Evolutionary conservation across 2,113 vertebrate species (phyloP), one percentile per base, ranked within the genome.

Genomic region (Brachyistius frenatus): DNA sequence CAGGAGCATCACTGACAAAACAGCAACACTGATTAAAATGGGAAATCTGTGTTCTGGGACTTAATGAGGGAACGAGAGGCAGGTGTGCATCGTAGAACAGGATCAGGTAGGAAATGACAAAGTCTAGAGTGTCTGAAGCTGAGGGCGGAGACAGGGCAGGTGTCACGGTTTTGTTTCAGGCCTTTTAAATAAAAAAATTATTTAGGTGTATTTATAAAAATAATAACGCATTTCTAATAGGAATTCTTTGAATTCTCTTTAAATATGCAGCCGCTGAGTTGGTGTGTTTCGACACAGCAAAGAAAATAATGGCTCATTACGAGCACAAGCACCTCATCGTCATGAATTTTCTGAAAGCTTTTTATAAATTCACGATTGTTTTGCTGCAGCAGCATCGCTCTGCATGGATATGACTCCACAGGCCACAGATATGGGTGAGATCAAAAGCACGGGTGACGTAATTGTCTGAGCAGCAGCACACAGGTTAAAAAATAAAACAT

Each of bases 391-490:
- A 1, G 49, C 5, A 30, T 71, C 0, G 0, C 58, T 68, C 49
- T 61, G 68, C 11, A 16, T 61, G 68, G 68, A 82, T 80, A 78
- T 55, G 75, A 82, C 44, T 79, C 69, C 52, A 14, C 57, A 49
- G 82, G 54, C 11, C 68, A 53, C 53, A 76, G 85, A 85, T 78
- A 81, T 86, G 76, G 89, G 49, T 58, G 52, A 58, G 80, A 84
- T 74, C 73, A 85, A 75, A 81, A 66, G 65, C 67, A 23, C 44
- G 78, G 65, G 81, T 66, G 71, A 73, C 11, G 10, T 0, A 56
- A 86, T 85, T 78, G 86, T 81, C 74, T 49, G 55, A 77, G 84
- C 81, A 78, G 74, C 47, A 41, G 62, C 80, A 80, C 56, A 35
- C 56, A 72, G 71, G 58, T 91, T 79, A 44, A 49, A 80, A 49